Base-by-base conservation (phyloP, 2,113 vertebrate genomes). In the Clarias macrocephalus region DNA sequence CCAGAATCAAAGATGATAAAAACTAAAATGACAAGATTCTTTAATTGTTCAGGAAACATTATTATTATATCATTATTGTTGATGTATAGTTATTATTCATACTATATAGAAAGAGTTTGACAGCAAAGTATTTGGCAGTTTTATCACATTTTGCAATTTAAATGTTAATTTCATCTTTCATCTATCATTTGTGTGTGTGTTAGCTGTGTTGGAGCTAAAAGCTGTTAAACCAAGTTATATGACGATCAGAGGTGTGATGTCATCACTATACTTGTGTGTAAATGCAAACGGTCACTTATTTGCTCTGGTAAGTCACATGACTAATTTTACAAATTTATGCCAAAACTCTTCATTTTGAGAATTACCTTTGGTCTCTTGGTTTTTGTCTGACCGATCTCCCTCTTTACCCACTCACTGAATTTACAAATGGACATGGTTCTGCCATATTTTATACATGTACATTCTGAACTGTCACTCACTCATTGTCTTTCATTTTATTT, bases 171-270 rank as follows among this genome's bases (percentile, higher is more conserved):
- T 48, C 7, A 48, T 48, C 48, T 48, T 48, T 5, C 7, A 48
- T 48, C 48, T 48, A 48, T 8, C 7, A 8, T 48, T 8, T 8
- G 1, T 77, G 37, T 81, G 63, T 86, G 65, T 87, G 16, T 52
- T 52, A 87, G 86, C 86, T 1, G 10, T 82, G 12, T 16, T 87
- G 33, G 86, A 87, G 80, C 57, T 87, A 28, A 87, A 63, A 65
- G 68, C 86, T 16, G 37, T 87, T 23, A 82, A 75, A 75, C 37
- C 86, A 25, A 80, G 86, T 30, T 42, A 75, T 37, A 87, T 37
- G 0, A 68, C 10, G 37, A 87, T 87, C 37, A 42, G 80, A 19
- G 86, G 86, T 75, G 80, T 87, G 33, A 62, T 30, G 80, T 87
- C 86, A 82, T 62, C 57, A 11, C 42, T 73, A 5, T 82, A 87